A percentile compares a stretch with the other conserved stretches of the same genome.
Evolutionary conservation across 2,113 vertebrate genomes (phyloP).

Genomic region (Bettongia penicillata): DNA sequence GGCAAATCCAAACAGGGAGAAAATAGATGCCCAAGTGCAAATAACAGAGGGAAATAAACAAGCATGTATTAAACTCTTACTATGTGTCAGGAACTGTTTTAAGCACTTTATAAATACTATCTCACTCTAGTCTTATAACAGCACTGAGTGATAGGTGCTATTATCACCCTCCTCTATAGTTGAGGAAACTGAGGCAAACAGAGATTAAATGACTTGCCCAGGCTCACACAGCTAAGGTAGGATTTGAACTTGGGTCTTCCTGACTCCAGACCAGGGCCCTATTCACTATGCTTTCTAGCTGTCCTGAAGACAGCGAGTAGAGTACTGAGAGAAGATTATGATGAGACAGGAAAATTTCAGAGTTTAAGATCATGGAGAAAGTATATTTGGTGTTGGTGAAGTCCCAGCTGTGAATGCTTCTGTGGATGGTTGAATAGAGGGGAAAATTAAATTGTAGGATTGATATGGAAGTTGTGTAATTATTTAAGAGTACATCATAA

Average conservation of each 20-base stretch:
- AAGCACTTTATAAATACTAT: too few species aligned
- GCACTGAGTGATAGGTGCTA: too few species aligned
- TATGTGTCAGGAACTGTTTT: too few species aligned
- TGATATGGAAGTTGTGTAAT: not conserved
- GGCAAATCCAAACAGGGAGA: too few species aligned
- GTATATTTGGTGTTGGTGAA: not conserved
- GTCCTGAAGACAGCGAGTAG: not conserved
- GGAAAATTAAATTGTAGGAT: not conserved
- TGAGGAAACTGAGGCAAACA: too few species aligned
- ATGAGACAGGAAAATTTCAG: not conserved
- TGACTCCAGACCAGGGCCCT: not conserved
- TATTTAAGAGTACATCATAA: not conserved
- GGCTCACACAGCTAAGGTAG: not conserved
- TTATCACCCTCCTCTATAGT: too few species aligned
- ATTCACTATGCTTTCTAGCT: not conserved
- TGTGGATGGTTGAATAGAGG: not conserved
- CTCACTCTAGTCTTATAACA: too few species aligned
- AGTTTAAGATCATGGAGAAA: not conserved
- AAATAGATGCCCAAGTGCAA: too few species aligned
- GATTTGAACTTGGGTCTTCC: not conserved
- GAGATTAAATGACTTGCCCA: not conserved
- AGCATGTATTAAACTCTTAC: too few species aligned
- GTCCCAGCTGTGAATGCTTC: not conserved
- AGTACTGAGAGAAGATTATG: not conserved
- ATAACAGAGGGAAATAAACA: too few species aligned